Conservation (phyloP, 2,113 vertebrate species). For the Sclerurus mexicanus region DNA sequence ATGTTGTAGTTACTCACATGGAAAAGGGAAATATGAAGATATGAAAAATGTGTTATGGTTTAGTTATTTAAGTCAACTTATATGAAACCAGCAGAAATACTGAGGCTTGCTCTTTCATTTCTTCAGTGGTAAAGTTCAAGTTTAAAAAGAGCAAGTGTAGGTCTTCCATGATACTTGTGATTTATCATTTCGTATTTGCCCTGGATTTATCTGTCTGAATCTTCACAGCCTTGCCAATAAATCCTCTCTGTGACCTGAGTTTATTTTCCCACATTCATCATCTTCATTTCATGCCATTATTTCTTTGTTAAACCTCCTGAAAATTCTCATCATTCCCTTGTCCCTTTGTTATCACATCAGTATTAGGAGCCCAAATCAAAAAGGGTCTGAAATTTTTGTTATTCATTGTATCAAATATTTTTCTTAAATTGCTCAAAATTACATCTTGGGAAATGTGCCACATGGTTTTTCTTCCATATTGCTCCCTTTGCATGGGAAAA, state of each 20-base stretch:
- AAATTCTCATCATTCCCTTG: neutral
- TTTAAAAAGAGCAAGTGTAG: neutral
- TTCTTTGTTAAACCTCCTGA: neutral
- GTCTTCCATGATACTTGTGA: neutral
- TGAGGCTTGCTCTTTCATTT: neutral
- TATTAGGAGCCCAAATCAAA: neutral
- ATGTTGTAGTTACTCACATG: neutral
- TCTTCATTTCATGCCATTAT: neutral
- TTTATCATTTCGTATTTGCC: neutral
- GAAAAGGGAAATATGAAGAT: neutral
- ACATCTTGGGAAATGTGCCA: neutral
- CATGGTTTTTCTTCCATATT: neutral
- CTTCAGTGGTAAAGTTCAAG: neutral
- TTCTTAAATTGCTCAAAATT: neutral
- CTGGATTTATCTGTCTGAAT: neutral
- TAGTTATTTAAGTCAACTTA: neutral
- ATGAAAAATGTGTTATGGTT: neutral
- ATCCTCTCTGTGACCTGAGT: neutral
- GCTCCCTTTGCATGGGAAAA: neutral
- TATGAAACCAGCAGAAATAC: neutral
- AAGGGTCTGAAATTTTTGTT: neutral
- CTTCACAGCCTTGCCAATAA: neutral
- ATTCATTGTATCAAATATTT: fast-evolving
- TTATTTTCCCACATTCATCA: neutral
- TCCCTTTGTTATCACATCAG: neutral